These are phyloP conservation scores for Thamnaconus septentrionalis DNA, from an alignment of 2,113 vertebrate genomes.

Conservation along the genomic window DNA sequence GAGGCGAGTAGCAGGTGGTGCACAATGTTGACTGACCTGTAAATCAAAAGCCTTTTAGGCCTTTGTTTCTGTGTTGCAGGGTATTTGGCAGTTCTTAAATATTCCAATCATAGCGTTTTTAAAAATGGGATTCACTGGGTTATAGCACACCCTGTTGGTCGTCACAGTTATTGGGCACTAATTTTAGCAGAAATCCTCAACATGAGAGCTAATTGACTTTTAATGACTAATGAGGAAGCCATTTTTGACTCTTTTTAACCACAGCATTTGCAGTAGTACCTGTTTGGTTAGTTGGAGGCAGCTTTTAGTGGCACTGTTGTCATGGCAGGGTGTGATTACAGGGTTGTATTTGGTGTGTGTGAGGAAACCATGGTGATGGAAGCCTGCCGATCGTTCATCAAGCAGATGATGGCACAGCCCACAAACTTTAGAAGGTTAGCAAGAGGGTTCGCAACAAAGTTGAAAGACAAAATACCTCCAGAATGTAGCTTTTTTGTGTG, in stretches of 20 bases:
- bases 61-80: too few species aligned
- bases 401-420: too few species aligned
- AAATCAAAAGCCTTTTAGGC: too few species aligned
- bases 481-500: too few species aligned
- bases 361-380: slow-evolving; percentile 33
- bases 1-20: slow-evolving; percentile 14
- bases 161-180: background rate
- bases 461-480: too few species aligned
- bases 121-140: background rate
- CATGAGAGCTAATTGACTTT: background rate
- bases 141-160: slow-evolving; percentile 51
- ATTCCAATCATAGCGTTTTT: too few species aligned
- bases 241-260: slow-evolving; percentile 4
- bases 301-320: background rate
- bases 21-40: slow-evolving; percentile 39
- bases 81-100: too few species aligned
- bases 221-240: background rate
- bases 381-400: background rate
- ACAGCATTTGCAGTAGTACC: too few species aligned
- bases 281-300: too few species aligned
- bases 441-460: too few species aligned
- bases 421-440: background rate
- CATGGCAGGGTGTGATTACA: slow-evolving; percentile 9
- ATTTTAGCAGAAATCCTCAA: background rate
- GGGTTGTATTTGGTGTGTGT: slow-evolving; percentile 21